Evolutionary conservation across 2,797 vertebrate species (phyloP), one percentile per base, ranked within the genome.

Genomic region (Phoeniculus purpureus): DNA sequence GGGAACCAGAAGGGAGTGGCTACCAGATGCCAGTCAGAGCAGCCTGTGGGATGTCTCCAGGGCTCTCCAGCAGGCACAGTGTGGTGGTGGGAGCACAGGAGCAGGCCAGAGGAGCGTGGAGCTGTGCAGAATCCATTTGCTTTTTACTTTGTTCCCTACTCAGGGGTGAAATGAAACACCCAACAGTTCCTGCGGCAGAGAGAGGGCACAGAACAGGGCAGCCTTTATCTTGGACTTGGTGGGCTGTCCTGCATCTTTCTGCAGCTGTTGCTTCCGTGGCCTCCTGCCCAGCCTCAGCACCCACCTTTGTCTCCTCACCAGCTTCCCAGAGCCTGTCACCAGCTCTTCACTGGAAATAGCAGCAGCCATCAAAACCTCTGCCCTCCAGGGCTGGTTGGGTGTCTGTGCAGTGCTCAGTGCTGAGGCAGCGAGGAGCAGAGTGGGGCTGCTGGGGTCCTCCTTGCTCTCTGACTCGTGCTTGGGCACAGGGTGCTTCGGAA

Each of bases 71-170:
- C 19, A 10, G 26, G 26, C 71, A 32, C 2, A 0, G 8, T 0
- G 0, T 19, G 20, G 37, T 1, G 0, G 37, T 4, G 3, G 58
- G 15, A 60, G 58, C 2, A 1, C 6, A 51, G 73, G 37, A 70
- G 20, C 32, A 55, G 29, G 29, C 8, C 7, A 4, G 26, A 43
- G 58, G 31, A 43, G 34, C 58, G 9, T 11, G 26, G 15, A 20
- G 25, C 11, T 12, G 31, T 23, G 48, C 76, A n/a, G 45, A 67
- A 59, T 34, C 32, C 0, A 1, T 51, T 27, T 37, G 58, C 15
- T 48, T 88, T 66, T 72, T 17, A 40, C 21, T 43, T 54, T 50
- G 54, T 54, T 58, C 14, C 34, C 23, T 50, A 4, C 34, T 56
- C 2, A 12, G 27, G 34, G 52, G 7, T 23, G 29, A 79, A 75